phyloP scores from a whole-genome alignment of 1,140 invertebrate genomes.

The Hycleus phaleratus region DNA sequence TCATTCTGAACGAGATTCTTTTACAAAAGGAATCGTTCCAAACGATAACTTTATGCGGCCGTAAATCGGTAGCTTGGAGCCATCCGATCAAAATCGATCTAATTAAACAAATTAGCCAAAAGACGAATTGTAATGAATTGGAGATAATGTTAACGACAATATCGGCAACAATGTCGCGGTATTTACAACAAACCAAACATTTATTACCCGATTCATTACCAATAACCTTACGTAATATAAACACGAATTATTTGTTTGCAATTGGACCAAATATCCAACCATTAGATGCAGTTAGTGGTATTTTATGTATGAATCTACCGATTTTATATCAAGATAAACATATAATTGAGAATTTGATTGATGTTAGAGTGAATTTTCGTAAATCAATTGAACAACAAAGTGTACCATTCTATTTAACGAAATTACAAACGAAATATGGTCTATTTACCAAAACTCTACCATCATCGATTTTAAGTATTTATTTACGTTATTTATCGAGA shows the following conservation, averaged over 20 bases:
- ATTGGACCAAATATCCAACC: slow-evolving; percentile 30
- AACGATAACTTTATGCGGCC: slow-evolving; percentile 62
- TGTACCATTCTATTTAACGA: slow-evolving; percentile 56
- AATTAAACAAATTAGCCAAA: slow-evolving; percentile 47
- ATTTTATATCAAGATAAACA: slow-evolving; percentile 40
- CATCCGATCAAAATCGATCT: slow-evolving; percentile 50
- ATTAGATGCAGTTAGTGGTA: slow-evolving; percentile 36
- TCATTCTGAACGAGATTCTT: slow-evolving; percentile 53
- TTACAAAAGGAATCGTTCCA: slow-evolving; percentile 49
- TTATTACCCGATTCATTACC: slow-evolving; percentile 41
- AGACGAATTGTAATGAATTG: slow-evolving; percentile 46
- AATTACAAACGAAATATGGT: slow-evolving; percentile 58
- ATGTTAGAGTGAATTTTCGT: slow-evolving; percentile 51
- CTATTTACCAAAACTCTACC: slow-evolving; percentile 60
- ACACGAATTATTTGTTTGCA: slow-evolving; percentile 35
- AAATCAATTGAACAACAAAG: slow-evolving; percentile 55
- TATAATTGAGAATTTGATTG: slow-evolving; percentile 37
- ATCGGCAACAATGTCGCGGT: slow-evolving; percentile 54
- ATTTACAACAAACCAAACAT: slow-evolving; percentile 49
- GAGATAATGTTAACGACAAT: slow-evolving; percentile 59
- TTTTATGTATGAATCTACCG: slow-evolving; percentile 44
- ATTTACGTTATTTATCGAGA: slow-evolving; percentile 61
- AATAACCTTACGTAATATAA: slow-evolving; percentile 43
- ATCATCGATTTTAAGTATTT: slow-evolving; percentile 54
- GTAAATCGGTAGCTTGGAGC: slow-evolving; percentile 72